Evolutionary conservation across 1,140 invertebrate genomes (phyloP), one percentile per base, ranked within the genome.

Genomic region (Drosophila teissieri): DNA sequence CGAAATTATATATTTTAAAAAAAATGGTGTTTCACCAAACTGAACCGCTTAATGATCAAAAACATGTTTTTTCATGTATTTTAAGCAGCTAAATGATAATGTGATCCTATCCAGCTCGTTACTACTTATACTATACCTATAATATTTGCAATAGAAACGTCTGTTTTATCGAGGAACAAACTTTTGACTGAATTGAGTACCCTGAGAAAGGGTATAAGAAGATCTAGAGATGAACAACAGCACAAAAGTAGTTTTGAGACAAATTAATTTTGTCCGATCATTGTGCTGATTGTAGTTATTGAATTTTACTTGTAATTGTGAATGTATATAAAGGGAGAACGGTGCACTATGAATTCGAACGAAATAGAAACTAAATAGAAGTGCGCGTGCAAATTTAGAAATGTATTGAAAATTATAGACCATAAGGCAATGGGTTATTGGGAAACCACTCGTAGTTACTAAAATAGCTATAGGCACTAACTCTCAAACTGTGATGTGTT

Each of bases 201-300:
- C 7, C 27, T 31, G 7, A 31, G 27, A 1, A 31, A 31, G 27
- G 27, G 27, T 31, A 31, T 31, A 22, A 24, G 42, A 11, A 70
- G 49, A 65, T 45, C 52, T 68, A 27, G 45, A 68, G 64, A 65
- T 52, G 46, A 49, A 17, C 51, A 73, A 55, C 62, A 73, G 52
- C 52, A 67, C 73, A 76, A 78, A 48, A 62, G 75, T 39, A 64
- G 69, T 55, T 62, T 61, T 73, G n/a, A n/a, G n/a, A n/a, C n/a
- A n/a, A n/a, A n/a, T n/a, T n/a, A n/a, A n/a, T 73, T 84, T 85
- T 84, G 81, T 73, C 63, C 67, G 81, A 84, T 84, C 80, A 84
- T 83, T 84, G 81, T 75, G 75, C 80, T 83, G 73, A 80, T 77
- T 84, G 65, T 70, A 79, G 65, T 78, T 75, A 79, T 75, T 83